Evolutionary conservation across 2,113 vertebrate species (phyloP), one percentile per base, ranked within the genome.

Genomic region (Alosa alosa): DNA sequence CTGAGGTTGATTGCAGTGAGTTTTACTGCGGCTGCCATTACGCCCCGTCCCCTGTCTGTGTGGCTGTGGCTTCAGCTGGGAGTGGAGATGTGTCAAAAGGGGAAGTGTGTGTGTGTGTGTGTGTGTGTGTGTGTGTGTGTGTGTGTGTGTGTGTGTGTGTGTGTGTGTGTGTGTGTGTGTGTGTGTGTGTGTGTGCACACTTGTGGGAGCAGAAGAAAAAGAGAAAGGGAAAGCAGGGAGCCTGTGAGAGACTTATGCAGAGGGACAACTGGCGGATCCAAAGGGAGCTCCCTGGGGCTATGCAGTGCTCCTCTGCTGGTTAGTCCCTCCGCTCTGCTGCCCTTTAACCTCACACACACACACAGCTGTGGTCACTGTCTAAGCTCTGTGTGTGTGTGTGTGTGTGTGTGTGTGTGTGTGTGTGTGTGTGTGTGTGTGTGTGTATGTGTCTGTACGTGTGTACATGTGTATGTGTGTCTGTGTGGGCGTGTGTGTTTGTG

Each of bases 381-480:
- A 20, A 39, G 15, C 17, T 85, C 13, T 85, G 84, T 84, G 68
- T 75, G 60, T 72, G 39, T 84, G 8, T 84, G 18, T 60, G 52
- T 39, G 82, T 83, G 25, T 83, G 49, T 1, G 10, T 22, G 46
- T 44, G 11, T 36, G 41, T 47, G 41, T 49, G 50, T 52, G 44
- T 31, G 64, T 84, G 68, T 36, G 82, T 83, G 84, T 83, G 55
- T 60, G 31, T 64, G 25, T 0, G 18, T 82, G 55, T 83, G 85
- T 83, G 46, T 83, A 44, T 78, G 85, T 64, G 81, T 68, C 75
- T 15, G 36, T 83, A 31, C 52, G 8, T 87, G 20, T 84, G 84
- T 82, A 78, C 75, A 17, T 41, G 41, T 52, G 36, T 50, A 18
- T 47, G 44, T 82, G 41, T 81, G 47, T 45, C 39, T 31, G 68